Percentiles rank a stretch among this genome's conserved stretches.
phyloP scores from a whole-genome alignment of 2,797 vertebrate species.

The Gymnocypris eckloni region DNA sequence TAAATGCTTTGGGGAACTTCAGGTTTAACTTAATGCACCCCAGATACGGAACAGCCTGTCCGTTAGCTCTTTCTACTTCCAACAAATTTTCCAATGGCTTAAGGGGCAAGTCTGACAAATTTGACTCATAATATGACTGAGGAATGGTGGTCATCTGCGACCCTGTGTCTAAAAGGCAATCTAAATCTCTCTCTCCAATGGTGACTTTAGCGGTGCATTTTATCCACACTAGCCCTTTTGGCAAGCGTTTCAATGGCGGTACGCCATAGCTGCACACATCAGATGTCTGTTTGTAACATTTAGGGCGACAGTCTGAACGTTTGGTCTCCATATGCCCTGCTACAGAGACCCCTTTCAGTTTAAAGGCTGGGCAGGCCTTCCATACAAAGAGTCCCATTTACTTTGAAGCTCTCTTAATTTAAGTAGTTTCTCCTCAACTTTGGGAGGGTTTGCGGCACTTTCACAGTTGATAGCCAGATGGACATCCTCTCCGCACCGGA shows the following conservation, averaged over 20 bases:
- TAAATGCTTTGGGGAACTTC: conserved; percentile 9
- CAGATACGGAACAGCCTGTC: conserved; percentile 3
- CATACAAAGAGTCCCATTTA: not conserved
- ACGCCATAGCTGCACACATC: not conserved
- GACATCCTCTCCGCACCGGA: not conserved
- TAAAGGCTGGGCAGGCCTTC: not conserved
- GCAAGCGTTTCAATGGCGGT: not conserved
- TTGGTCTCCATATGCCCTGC: conserved; percentile 21
- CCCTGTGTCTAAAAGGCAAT: not conserved
- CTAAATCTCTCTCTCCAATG: not conserved
- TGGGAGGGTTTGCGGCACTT: not conserved
- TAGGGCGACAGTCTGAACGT: not conserved
- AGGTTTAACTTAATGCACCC: conserved; percentile 6
- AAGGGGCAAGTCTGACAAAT: not conserved
- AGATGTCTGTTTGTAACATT: not conserved
- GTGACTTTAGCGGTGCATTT: conserved; percentile 14
- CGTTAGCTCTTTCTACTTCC: conserved; percentile 31
- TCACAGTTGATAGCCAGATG: not conserved
- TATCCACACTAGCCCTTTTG: not conserved
- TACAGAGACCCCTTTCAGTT: conserved; percentile 7
- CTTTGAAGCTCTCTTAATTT: not conserved
- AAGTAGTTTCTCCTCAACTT: not conserved
- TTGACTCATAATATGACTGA: conserved; percentile 1
- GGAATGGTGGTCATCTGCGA: not conserved
- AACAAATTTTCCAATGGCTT: not conserved